Evolutionary conservation across 2,797 vertebrate genomes (phyloP), one percentile per base, ranked within the genome.

Genomic region (Periparus ater): DNA sequence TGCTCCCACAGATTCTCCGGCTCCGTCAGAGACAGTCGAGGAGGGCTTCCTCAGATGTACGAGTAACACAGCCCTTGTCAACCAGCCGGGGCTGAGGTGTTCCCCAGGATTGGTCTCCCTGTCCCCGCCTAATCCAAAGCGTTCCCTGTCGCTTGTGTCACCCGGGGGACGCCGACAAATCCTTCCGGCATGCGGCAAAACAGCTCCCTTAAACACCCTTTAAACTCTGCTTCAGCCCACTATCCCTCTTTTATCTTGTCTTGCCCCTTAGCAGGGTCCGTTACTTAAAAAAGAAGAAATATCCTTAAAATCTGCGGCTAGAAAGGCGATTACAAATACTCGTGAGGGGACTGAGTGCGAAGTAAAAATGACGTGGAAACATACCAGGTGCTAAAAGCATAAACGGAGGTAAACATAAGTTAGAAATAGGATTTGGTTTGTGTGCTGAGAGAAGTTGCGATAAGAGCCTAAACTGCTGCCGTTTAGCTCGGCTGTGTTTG

Each of bases 131-230:
- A 5, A n/a, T 38, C 9, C 27, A 48, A 67, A 51, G 9, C n/a
- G 9, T 47, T 53, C 16, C 34, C 32, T 26, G 5, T 17, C 1
- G 1, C 17, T 23, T 50, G 30, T 21, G 30, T 21, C 42, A 2
- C 13, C 21, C 1, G 0, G 17, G 23, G 9, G 14, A 12, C 2
- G 4, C 15, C 10, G 2, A 30, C 40, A 18, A 17, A n/a, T 11
- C 34, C 3, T 10, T 23, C 36, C 30, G 58, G 20, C 20, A 47
- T 29, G 36, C 50, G 20, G 17, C 42, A 61, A 42, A 82, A 6
- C 16, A 7, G 8, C 11, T 67, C 36, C 16, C 7, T 51, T 26
- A 38, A 44, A 47, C 8, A 14, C 6, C 2, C 3, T 10, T 45
- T 22, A n/a, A 40, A 6, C 21, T 73, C 27, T 5, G 5, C 10